Base-by-base conservation (phyloP, 2,888 invertebrate genomes). In the Sericinus montela region DNA sequence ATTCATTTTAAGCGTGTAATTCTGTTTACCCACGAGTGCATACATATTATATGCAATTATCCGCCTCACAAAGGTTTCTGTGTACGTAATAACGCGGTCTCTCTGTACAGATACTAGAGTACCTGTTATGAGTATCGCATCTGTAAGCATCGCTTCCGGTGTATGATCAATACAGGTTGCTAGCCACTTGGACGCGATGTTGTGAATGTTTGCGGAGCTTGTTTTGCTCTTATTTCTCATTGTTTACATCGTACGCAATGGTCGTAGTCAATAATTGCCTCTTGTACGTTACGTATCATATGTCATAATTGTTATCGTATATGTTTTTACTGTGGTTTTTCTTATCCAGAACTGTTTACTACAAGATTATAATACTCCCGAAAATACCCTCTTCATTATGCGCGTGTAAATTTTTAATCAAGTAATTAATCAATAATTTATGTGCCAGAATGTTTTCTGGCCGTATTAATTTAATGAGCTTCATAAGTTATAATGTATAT, bases 31-130 rank as follows among this genome's bases (percentile, higher is more conserved):
- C 32, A 14, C 19, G 36, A 5, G 16, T 36, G 36, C 11, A 32
- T 36, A 55, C 53, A 45, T 55, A 56, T 53, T 48, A 59, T 57
- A 53, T 54, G 48, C 56, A 62, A 59, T 65, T 63, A 61, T 56
- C 14, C 53, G 52, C 35, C 42, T 32, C 37, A 61, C 62, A 59
- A 62, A 65, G 60, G 57, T 57, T 54, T 58, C 51, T 53, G 48
- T 56, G 57, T 60, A 14, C 11, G 28, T 40, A 40, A 34, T 40
- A 35, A 4, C 28, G 35, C 47, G 41, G 16, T 19, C 34, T 25
- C 34, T 39, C 29, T 42, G 32, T 45, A 19, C 35, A 32, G 32
- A 3, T 19, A 11, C 11, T 11, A 5, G 11, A 13, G 32, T 32
- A 7, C 32, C 7, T 11, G 32, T 11, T 11, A n/a, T 9, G 32